Evolutionary conservation across 2,888 invertebrate species (phyloP), one percentile per base, ranked within the genome.

Genomic region (Alloplasta piceator): DNA sequence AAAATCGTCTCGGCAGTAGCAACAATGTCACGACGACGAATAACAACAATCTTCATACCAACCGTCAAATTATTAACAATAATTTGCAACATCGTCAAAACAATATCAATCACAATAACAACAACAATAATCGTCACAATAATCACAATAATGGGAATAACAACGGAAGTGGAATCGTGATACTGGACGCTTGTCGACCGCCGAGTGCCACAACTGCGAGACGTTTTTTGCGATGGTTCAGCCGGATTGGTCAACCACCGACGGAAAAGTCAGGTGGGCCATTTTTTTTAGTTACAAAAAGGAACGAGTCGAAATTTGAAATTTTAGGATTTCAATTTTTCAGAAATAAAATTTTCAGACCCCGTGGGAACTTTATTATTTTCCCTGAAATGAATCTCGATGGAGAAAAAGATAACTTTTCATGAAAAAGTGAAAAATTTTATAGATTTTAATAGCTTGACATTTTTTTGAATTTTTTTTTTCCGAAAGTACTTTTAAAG

Each of bases 181-280:
- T 91, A 74, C 80, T 90, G 80, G 90, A 90, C 14, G 91, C 89
- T 50, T 90, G 91, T 76, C 86, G 90, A 73, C 89, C 89, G 14
- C 90, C 90, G 16, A 87, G 89, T 38, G 90, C 91, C 14, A 92
- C 93, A 39, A 93, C 93, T 6, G 93, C 93, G 9, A 93, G 94
- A 83, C 90, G 93, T 77, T 94, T 94, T 86, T 91, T 94, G 82
- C 92, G 93, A 86, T 94, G 94, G 94, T 93, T 94, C 86, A 92
- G 93, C 58, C 92, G 93, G 81, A 90, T 94, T 43, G 93, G 93
- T 61, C 93, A 93, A 72, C 94, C 94, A 78, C 93, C 93, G 43
- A 93, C 93, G 81, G 93, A 93, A 86, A 94, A 94, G 86, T 92
- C 93, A 90, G 93, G 93, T 90, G 89, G 90, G 68, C 68, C 14